Conservation (phyloP, 2,113 vertebrate genomes). For the Cyanoderma ruficeps region DNA sequence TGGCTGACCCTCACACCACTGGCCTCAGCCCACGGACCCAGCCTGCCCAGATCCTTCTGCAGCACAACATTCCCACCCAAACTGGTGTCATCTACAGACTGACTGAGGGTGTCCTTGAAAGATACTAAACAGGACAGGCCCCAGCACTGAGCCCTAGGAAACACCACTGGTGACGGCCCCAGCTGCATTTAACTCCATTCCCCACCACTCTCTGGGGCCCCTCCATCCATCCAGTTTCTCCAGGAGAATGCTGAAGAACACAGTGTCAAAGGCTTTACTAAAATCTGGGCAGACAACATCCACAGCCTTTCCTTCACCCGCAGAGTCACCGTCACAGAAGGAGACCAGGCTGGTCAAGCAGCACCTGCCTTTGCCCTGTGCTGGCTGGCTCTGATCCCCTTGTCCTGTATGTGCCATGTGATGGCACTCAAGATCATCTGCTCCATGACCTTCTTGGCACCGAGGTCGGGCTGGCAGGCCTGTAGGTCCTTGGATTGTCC, state of each 20-base stretch:
- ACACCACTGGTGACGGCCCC: background rate
- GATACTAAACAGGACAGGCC: background rate
- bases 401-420: background rate
- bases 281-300: background rate
- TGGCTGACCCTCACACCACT: rapidly evolving
- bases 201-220: background rate
- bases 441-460: background rate
- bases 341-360: background rate
- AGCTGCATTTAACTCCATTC: background rate
- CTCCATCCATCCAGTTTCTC: background rate
- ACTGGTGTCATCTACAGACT: background rate
- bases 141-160: background rate
- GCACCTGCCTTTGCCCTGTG: background rate
- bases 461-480: background rate
- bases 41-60: background rate
- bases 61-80: background rate
- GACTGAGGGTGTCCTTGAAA: background rate
- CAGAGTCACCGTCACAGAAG: background rate
- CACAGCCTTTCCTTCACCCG: background rate
- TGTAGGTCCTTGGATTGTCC: background rate
- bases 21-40: background rate
- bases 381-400: background rate
- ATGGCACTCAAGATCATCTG: background rate
- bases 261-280: background rate
- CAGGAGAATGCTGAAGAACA: background rate